Evolutionary conservation across 2,797 vertebrate genomes (phyloP), one percentile per base, ranked within the genome.

Genomic region (Ibycter americanus): DNA sequence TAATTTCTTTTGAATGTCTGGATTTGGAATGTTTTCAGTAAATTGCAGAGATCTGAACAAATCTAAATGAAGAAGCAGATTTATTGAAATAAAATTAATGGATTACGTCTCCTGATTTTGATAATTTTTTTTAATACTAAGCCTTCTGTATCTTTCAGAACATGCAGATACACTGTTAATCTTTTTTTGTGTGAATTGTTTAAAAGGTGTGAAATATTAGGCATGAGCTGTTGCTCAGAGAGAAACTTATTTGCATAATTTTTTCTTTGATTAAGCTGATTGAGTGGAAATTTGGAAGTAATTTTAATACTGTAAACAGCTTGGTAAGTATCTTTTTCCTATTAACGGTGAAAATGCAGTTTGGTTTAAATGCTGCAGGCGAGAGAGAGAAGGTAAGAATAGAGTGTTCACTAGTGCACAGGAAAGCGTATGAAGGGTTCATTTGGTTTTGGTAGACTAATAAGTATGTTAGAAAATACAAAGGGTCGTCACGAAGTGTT

Each of bases 251-350:
- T 88, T 95, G 49, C 61, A 58, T 78, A 46, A 71, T 9, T 13
- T 51, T 88, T 91, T 47, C 56, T 86, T 94, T 94, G 70, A 89
- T 95, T 89, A 89, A 81, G 44, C 76, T 94, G 89, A 89, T 85
- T 66, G 63, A 78, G 52, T 89, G 78, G 66, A 76, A 92, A 92
- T 93, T 92, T 70, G 12, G 38, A 89, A 89, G 81, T 90, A 51
- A 72, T 92, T 95, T 86, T 74, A 34, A 36, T 82, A 22, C 54
- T 73, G 73, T 84, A 93, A 94, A 79, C 51, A 87, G 40, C 38
- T 85, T 93, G 27, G 16, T 67, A 90, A 44, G 9, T 91, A n/a
- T 38, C 27, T 62, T 86, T 87, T 90, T 56, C 42, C n/a, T 81
- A 6, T 58, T 31, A 49, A 12, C 74, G 34, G 32, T 89, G 46